Conservation (phyloP, 2,113 vertebrate species). For the Donacobius atricapilla region DNA sequence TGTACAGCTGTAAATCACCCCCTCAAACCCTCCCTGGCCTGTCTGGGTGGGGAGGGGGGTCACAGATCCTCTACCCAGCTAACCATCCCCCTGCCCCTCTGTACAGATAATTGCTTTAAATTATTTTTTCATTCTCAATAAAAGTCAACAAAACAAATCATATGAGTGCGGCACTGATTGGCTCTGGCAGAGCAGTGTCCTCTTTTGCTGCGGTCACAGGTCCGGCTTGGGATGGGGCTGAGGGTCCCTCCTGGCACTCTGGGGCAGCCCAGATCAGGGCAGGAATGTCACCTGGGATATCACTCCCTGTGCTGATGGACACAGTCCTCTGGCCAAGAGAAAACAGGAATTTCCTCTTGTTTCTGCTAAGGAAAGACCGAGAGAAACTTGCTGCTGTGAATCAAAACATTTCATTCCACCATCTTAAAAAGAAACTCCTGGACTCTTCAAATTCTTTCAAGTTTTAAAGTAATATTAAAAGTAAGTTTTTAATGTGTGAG, state of each 20-base stretch:
- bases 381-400: background rate
- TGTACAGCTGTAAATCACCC: constrained; percentile 40
- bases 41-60: background rate
- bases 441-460: background rate
- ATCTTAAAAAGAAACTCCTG: background rate
- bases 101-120: constrained; percentile 72
- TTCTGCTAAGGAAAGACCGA: background rate
- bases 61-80: background rate
- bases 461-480: background rate
- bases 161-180: background rate
- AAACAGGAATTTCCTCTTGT: background rate
- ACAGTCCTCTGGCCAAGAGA: background rate
- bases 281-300: background rate
- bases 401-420: background rate
- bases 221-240: background rate
- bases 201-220: background rate
- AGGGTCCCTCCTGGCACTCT: background rate
- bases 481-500: background rate
- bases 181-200: background rate
- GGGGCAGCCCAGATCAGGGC: background rate
- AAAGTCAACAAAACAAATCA: constrained; percentile 55
- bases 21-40: background rate
- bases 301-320: background rate
- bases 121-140: constrained; percentile 78
- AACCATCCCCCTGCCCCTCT: background rate